Conservation (phyloP, 2,888 invertebrate genomes). For the Sarcophaga caerulescens region DNA sequence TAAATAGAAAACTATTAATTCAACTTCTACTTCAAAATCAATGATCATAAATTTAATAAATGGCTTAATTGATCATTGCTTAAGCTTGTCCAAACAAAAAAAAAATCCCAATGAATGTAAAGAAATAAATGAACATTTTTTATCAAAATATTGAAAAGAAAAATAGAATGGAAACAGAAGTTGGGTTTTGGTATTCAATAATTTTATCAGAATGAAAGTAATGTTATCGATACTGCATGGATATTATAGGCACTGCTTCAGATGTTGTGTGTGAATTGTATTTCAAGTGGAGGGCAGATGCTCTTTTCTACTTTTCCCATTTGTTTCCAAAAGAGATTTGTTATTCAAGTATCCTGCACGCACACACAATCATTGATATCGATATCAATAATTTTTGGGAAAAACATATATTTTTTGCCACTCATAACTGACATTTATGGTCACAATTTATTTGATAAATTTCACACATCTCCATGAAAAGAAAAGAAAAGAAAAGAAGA, state of each 20-base stretch:
- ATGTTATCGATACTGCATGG: conserved; percentile 6
- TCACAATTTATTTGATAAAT: conserved; percentile 61
- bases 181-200: too few relatives aligned
- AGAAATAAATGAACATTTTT: too few relatives aligned
- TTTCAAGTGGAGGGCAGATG: background rate
- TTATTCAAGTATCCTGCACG: background rate
- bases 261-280: too few relatives aligned
- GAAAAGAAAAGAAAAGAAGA: background rate
- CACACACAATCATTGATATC: conserved; percentile 22
- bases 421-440: conserved; percentile 61
- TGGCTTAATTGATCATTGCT: conserved; percentile 57
- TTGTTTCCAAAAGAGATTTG: background rate
- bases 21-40: conserved; percentile 47
- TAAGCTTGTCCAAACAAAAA: conserved; percentile 19
- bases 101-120: conserved; percentile 15
- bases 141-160: background rate
- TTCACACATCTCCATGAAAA: conserved; percentile 55
- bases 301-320: background rate
- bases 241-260: too few relatives aligned
- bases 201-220: background rate
- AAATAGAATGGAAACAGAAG: background rate
- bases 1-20: conserved; percentile 33
- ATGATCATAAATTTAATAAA: conserved; percentile 58
- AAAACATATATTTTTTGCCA: conserved; percentile 51
- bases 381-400: conserved; percentile 44